A percentile compares a stretch with the other conserved stretches of the same genome.
phyloP scores from a whole-genome alignment of 1,140 invertebrate genomes.

The Drosophila tropicalis region DNA sequence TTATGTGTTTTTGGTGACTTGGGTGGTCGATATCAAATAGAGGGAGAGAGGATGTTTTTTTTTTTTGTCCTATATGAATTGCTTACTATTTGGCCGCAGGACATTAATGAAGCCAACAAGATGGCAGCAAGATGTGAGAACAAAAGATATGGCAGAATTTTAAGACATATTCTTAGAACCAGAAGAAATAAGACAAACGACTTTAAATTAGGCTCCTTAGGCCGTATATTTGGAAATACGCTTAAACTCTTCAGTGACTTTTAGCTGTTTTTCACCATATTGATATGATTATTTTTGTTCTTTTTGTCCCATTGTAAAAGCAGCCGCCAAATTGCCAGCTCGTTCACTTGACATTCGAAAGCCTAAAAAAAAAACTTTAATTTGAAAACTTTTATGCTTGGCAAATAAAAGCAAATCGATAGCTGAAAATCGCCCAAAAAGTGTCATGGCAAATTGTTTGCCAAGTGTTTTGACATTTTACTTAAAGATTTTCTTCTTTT shows the following conservation, averaged over 20 bases:
- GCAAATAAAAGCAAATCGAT: slow-evolving; percentile 62
- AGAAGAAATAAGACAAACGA: too few relatives aligned
- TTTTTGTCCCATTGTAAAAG: slow-evolving; percentile 1
- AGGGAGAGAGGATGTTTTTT: not conserved
- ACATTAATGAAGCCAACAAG: slow-evolving; percentile 73
- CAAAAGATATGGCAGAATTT: slow-evolving; percentile 40
- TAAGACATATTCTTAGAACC: too few relatives aligned
- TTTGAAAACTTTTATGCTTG: slow-evolving; percentile 72
- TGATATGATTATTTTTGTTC: slow-evolving; percentile 27
- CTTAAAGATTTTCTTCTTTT: slow-evolving; percentile 54
- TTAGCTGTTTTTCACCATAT: slow-evolving; percentile 3
- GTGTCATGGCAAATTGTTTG: slow-evolving; percentile 66
- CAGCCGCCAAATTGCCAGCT: slow-evolving; percentile 47
- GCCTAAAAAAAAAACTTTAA: slow-evolving; percentile 65
- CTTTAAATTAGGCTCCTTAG: too few relatives aligned
- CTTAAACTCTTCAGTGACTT: slow-evolving; percentile 4
- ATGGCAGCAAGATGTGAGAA: slow-evolving; percentile 29
- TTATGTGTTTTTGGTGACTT: slow-evolving; percentile 72
- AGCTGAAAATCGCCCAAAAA: slow-evolving; percentile 42
- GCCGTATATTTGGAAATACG: not conserved
- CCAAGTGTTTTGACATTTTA: slow-evolving; percentile 70
- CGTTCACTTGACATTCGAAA: slow-evolving; percentile 54
- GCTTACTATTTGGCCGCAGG: slow-evolving; percentile 50
- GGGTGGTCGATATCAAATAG: slow-evolving; percentile 1
- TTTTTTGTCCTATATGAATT: slow-evolving; percentile 4